Base-by-base conservation (phyloP, 2,113 vertebrate species). In the Fregetta grallaria region DNA sequence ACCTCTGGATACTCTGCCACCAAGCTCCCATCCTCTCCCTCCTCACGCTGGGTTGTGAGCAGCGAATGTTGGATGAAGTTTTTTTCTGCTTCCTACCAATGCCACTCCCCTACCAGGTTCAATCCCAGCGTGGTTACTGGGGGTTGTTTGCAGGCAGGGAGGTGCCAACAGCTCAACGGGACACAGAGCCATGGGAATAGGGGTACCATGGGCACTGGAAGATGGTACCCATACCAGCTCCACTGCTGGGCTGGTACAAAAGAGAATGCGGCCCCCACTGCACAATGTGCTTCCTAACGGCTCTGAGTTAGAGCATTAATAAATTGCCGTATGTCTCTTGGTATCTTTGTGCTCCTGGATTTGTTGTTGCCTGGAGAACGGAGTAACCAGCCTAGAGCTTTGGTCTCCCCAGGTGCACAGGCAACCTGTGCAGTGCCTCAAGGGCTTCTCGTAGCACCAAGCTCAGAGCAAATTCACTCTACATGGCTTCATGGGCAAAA, bases 401-500 rank as follows among this genome's bases (percentile, higher is more conserved):
- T 52, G 66, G 23, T 68, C 58, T 91, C 68, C 79, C n/a, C 59
- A 34, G 32, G 13, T 5, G 18, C 61, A 38, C 38, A 17, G 65
- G 26, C 20, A 38, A 44, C 38, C 68, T 14, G 17, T 3, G 32
- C 29, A 19, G 62, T 0, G 44, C 47, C 70, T 42, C 62, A 6
- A 13, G 66, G 56, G 76, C 40, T 83, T 67, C 61, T 32, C 7
- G 13, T 2, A 47, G 70, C 66, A 45, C 58, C 23, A 8, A 47
- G 71, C 70, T 75, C n/a, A 5, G 58, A 10, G 45, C 13, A 79
- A 53, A 70, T 29, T 18, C 29, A 4, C 73, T 47, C 61, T 44
- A 3, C 18, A 3, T 0, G 8, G 65, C 29, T 29, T 45, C 32
- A 30, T 1, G 1, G 11, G 62, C 2, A 2, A 63, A 47, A 52